Evolutionary conservation across 2,888 invertebrate species (phyloP).

Genomic region (Macrophya annulata): DNA sequence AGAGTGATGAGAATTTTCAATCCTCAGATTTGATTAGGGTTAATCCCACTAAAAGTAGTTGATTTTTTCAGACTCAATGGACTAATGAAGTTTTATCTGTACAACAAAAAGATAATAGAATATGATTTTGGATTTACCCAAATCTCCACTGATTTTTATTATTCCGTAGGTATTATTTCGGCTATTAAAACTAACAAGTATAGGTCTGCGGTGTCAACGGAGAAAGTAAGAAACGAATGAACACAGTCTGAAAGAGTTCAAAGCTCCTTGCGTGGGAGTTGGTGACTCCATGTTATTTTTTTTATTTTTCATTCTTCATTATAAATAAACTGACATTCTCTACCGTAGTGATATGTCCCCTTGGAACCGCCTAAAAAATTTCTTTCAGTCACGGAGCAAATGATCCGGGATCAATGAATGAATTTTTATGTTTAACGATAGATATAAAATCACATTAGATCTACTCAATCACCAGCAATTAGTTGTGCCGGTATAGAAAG

Average conservation of each 20-base stretch:
- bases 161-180: neutral
- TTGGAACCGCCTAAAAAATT: neutral
- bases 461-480: neutral
- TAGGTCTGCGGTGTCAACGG: constrained; percentile 18
- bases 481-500: neutral
- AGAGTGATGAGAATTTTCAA: neutral
- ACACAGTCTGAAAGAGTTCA: constrained; percentile 30
- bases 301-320: neutral
- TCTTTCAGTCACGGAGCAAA: neutral
- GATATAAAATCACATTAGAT: neutral
- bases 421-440: neutral
- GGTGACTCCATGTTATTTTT: constrained; percentile 27
- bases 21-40: neutral
- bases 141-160: neutral
- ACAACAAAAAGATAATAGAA: no score
- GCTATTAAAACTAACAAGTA: constrained; percentile 7
- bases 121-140: neutral
- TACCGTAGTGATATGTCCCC: neutral
- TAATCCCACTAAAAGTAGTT: neutral
- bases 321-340: neutral
- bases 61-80: neutral
- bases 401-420: neutral
- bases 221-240: constrained; percentile 43
- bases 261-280: constrained; percentile 38
- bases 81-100: neutral